Percentiles rank a stretch among this genome's conserved stretches.
These are phyloP conservation scores for Desoria tigrina DNA, from an alignment of 2,888 invertebrate species.

Conservation along the genomic window DNA sequence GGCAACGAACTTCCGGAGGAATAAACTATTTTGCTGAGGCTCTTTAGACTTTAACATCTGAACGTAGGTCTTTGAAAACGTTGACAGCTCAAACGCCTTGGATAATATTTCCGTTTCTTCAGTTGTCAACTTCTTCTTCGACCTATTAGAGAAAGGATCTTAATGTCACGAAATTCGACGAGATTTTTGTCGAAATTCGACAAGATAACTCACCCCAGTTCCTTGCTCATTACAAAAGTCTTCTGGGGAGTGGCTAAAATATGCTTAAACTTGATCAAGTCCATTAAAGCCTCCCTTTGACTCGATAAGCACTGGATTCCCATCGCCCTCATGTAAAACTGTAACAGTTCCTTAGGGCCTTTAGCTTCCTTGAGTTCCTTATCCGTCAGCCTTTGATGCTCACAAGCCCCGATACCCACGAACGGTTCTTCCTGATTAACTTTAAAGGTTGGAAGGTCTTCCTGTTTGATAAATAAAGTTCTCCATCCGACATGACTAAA, in stretches of 20 bases:
- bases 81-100: background rate
- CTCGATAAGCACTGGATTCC: background rate
- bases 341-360: background rate
- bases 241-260: too few species aligned
- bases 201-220: too few species aligned
- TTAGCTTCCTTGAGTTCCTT: background rate
- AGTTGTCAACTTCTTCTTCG: background rate
- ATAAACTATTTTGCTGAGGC: too few species aligned
- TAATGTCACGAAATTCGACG: background rate
- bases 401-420: slow-evolving; percentile 2
- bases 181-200: background rate
- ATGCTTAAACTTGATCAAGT: background rate
- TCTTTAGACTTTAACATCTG: too few species aligned
- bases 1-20: too few species aligned
- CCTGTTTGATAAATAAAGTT: background rate
- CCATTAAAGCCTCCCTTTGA: background rate
- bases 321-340: background rate
- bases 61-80: background rate
- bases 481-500: background rate
- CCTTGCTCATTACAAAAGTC: too few species aligned
- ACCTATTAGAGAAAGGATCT: too few species aligned
- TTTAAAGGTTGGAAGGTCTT: background rate
- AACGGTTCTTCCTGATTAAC: background rate
- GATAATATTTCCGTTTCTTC: background rate
- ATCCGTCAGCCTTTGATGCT: background rate